Evolutionary conservation across 2,888 invertebrate species (phyloP), one percentile per base, ranked within the genome.

Genomic region (Apocheima hispidaria): DNA sequence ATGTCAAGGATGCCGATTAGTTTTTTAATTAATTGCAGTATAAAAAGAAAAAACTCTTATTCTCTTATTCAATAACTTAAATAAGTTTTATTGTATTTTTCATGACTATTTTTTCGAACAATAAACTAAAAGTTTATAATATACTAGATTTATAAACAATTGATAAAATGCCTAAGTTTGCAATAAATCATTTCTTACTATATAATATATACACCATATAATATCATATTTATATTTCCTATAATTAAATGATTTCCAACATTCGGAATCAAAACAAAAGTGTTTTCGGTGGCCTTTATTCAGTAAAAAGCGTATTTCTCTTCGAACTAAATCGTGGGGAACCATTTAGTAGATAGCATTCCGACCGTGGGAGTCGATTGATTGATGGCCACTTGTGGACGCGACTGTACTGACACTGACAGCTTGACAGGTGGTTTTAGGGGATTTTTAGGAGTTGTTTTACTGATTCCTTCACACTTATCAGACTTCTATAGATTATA

Each of bases 371-470:
- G 35, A 16, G 46, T 21, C 20, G 53, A 53, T 61, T 65, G 67
- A 67, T 67, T 60, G 62, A 67, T 67, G 41, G 50, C 50, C 56
- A 40, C 59, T 49, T 57, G 58, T 62, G 58, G 59, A 60, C 62
- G 36, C 56, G 53, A 21, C 23, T 36, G 43, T 59, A 48, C 59
- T 43, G 4, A 26, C 20, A 44, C 51, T 36, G 51, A 58, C 51
- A 44, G 46, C 12, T 46, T 46, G 58, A 58, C 58, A 58, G 52
- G n/a, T 20, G 28, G 44, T 23, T 58, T 44, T 28, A 14, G n/a
- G 28, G n/a, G 28, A 30, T 30, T 51, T 48, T 50, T 38, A 36
- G 16, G 16, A 40, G 20, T 28, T 30, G 26, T 55, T 55, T 40
- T 20, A 40, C 33, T 41, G 48, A 41, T 40, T 56, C 41, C n/a